phyloP scores from a whole-genome alignment of 1,140 invertebrate genomes.

The Augochlora pura region DNA sequence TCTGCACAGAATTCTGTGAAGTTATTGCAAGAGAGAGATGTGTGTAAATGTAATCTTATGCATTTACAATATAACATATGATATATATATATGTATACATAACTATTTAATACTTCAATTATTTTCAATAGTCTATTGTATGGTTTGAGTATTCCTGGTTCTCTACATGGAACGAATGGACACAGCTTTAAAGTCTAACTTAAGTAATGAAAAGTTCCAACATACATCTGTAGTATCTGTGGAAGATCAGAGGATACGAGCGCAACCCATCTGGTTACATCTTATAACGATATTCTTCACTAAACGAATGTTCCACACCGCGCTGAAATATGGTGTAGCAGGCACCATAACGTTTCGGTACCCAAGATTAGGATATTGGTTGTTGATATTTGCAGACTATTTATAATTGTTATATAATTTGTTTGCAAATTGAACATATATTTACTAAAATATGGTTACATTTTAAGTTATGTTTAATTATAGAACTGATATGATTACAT shows the following conservation, averaged over 20 bases:
- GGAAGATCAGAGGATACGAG: neutral
- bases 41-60: neutral
- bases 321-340: conserved; percentile 58
- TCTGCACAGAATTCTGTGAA: neutral
- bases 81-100: too few species aligned
- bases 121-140: neutral
- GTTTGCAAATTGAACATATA: neutral
- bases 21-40: neutral
- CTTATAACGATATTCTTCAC: conserved; percentile 65
- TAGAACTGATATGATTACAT: neutral
- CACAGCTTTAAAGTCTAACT: neutral
- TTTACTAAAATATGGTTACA: neutral
- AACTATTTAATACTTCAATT: too few species aligned
- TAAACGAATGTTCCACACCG: conserved; percentile 63
- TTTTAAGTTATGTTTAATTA: neutral
- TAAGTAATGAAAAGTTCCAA: neutral
- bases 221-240: neutral
- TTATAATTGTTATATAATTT: too few species aligned
- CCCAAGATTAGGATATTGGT: conserved; percentile 57
- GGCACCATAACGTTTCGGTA: conserved; percentile 63
- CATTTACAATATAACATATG: neutral
- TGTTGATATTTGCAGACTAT: conserved; percentile 58
- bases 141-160: neutral
- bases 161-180: conserved; percentile 6
- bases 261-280: conserved; percentile 59